A percentile compares a stretch with the other conserved stretches of the same genome.
These are phyloP conservation scores for Tricholauxania praeusta DNA, from an alignment of 2,888 invertebrate genomes.

Conservation along the genomic window DNA sequence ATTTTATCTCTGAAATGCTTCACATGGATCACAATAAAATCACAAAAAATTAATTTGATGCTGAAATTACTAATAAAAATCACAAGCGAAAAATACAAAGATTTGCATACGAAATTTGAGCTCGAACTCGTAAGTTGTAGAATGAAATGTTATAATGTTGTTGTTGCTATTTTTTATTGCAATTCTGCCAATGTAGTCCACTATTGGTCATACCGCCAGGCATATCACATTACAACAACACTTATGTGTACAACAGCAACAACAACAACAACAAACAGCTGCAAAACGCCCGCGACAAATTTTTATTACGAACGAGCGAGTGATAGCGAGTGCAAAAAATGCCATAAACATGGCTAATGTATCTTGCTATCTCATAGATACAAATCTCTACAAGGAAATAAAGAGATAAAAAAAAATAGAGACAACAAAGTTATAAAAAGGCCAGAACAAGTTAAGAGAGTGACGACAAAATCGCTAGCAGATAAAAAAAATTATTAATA, in stretches of 20 bases:
- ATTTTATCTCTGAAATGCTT: too few species aligned
- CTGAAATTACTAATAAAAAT: slow-evolving; percentile 37
- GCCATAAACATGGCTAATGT: slow-evolving; percentile 25
- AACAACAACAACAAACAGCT: slow-evolving; percentile 56
- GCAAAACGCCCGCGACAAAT: slow-evolving; percentile 33
- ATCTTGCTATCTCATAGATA: slow-evolving; percentile 22
- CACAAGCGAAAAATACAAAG: neutral
- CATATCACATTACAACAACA: slow-evolving; percentile 30
- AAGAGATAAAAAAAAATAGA: slow-evolving; percentile 8
- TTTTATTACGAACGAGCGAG: slow-evolving; percentile 11
- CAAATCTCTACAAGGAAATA: slow-evolving; percentile 1
- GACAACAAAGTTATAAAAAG: slow-evolving; percentile 11
- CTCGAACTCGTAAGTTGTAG: too few species aligned
- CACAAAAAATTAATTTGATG: slow-evolving; percentile 1
- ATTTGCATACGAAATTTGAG: too few species aligned
- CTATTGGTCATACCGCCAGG: slow-evolving; percentile 13
- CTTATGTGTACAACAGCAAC: slow-evolving; percentile 38
- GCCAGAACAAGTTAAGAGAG: neutral
- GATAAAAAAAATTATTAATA: neutral
- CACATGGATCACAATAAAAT: too few species aligned
- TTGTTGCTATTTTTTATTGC: neutral
- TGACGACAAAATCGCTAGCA: slow-evolving; percentile 1
- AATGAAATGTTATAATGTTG: too few species aligned
- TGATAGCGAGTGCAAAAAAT: slow-evolving; percentile 20
- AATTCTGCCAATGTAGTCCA: neutral